phyloP scores from a whole-genome alignment of 2,113 vertebrate species.

The Lagopus leucura region DNA sequence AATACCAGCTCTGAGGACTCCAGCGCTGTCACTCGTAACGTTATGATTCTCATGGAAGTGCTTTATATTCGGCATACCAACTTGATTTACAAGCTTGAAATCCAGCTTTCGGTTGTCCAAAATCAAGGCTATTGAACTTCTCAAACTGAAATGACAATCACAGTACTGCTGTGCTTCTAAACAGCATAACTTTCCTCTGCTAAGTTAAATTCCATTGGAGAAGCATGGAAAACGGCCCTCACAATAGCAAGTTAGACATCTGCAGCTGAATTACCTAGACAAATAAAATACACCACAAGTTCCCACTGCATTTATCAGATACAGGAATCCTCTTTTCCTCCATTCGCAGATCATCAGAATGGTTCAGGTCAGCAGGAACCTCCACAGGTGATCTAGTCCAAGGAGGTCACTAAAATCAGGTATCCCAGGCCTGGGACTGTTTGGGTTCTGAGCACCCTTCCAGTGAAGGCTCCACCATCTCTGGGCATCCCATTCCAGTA shows the following conservation, averaged over 20 bases:
- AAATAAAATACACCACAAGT: neutral
- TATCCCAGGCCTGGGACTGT: neutral
- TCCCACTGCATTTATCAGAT: neutral
- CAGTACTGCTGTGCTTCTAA: neutral
- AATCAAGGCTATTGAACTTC: neutral
- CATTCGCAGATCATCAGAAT: fast-evolving
- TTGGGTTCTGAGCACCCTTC: neutral
- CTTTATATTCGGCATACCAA: neutral
- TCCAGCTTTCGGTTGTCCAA: neutral
- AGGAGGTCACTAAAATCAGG: neutral
- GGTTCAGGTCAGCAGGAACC: neutral
- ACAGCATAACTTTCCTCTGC: neutral
- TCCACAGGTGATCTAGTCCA: neutral
- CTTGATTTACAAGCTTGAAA: neutral
- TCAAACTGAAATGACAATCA: neutral
- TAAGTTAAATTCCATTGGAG: neutral
- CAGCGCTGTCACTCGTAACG: neutral
- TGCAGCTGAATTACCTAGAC: neutral
- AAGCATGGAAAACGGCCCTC: neutral
- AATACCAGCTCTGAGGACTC: neutral
- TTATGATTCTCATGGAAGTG: neutral
- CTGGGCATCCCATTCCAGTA: neutral
- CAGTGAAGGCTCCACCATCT: no score
- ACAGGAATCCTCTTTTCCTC: neutral
- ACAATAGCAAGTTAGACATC: neutral